Percentiles rank a stretch among this genome's conserved stretches.
Conservation (phyloP, 2,888 invertebrate species). For the Lissonota sp. region DNA sequence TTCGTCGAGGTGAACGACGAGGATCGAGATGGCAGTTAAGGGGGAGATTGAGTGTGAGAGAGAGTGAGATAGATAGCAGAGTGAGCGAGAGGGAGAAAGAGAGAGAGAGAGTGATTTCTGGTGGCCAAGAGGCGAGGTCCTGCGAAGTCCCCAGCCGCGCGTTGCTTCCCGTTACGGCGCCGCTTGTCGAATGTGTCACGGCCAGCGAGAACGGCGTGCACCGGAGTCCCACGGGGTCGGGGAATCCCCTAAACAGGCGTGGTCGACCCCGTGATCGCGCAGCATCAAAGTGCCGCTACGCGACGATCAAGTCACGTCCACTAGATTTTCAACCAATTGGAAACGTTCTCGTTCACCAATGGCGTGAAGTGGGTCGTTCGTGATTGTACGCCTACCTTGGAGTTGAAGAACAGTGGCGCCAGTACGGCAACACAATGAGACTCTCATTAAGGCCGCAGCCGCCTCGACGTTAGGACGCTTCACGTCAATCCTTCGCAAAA, state of each 20-base stretch:
- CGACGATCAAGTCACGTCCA: constrained; percentile 62
- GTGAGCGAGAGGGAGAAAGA: constrained; percentile 59
- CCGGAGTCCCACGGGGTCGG: constrained; percentile 81
- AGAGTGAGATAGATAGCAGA: constrained; percentile 41
- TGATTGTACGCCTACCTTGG: constrained; percentile 63
- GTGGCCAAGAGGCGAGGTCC: constrained; percentile 65
- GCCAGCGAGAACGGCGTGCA: constrained; percentile 81
- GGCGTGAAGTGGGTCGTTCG: constrained; percentile 24
- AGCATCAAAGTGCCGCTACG: constrained; percentile 64
- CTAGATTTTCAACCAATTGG: constrained; percentile 65
- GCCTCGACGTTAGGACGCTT: constrained; percentile 63
- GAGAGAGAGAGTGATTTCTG: constrained; percentile 56
- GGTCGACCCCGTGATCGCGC: constrained; percentile 57
- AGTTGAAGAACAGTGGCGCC: constrained; percentile 78
- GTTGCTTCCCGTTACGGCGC: constrained; percentile 84
- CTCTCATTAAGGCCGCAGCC: constrained; percentile 79
- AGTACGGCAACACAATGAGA: constrained; percentile 73
- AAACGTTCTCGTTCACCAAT: constrained; percentile 54
- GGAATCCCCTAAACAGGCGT: constrained; percentile 67
- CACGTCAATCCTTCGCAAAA: constrained; percentile 49
- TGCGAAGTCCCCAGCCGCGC: constrained; percentile 83
- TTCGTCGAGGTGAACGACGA: constrained; percentile 53
- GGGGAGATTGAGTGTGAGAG: constrained; percentile 30
- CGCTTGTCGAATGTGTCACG: constrained; percentile 84
- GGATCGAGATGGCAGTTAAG: constrained; percentile 51